Conservation (phyloP, 2,113 vertebrate genomes). For the Cyprinodon variegatus region DNA sequence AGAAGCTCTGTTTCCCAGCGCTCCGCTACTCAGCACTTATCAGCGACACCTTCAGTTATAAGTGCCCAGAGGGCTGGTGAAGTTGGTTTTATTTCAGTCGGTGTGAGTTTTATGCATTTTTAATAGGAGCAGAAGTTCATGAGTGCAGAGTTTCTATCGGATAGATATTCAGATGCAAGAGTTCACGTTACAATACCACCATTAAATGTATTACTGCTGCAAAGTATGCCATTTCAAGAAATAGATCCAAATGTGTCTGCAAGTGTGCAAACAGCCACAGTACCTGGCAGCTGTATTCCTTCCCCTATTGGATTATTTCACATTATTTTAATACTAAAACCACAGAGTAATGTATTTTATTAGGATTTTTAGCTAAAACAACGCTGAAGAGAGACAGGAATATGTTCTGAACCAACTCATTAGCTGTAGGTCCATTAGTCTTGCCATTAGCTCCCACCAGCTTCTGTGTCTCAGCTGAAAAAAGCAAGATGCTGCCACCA, state of each 20-base stretch:
- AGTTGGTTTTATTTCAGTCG: constrained; percentile 63
- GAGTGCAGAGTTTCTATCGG: constrained; percentile 43
- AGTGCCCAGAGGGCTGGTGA: constrained; percentile 41
- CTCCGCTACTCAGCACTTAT: constrained; percentile 41
- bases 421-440: neutral
- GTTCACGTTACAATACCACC: constrained; percentile 48
- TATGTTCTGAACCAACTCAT: no score
- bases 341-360: neutral
- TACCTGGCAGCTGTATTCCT: neutral
- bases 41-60: constrained; percentile 41
- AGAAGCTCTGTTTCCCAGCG: constrained; percentile 37
- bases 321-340: neutral
- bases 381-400: neutral
- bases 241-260: constrained; percentile 38
- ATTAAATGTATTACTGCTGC: constrained; percentile 57
- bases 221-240: constrained; percentile 53
- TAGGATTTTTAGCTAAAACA: neutral
- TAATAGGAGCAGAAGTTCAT: constrained; percentile 45
- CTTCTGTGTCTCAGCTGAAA: neutral
- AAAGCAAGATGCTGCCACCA: neutral
- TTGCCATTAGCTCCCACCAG: neutral
- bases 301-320: neutral
- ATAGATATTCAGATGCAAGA: constrained; percentile 37
- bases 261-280: constrained; percentile 31
- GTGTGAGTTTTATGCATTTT: constrained; percentile 58